A percentile compares a stretch with the other conserved stretches of the same genome.
Conservation (phyloP, 2,113 vertebrate genomes). For the pig (Sus scrofa) region DNA sequence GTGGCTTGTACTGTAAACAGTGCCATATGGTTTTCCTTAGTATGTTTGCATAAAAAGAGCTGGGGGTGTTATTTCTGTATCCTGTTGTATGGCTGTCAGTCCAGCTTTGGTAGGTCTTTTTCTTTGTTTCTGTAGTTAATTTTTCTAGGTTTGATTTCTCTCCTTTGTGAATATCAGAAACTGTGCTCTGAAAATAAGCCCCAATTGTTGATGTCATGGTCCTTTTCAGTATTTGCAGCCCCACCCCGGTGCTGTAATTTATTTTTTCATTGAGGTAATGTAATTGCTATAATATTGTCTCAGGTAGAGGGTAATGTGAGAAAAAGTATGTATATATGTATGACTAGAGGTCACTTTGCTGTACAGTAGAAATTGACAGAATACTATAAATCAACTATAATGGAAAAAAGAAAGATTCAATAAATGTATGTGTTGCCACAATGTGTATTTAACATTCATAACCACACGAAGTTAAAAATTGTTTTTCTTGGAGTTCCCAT, state of each 20-base stretch:
- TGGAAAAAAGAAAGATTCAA: background rate
- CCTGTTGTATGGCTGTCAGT: slow-evolving; percentile 33
- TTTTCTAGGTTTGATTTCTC: slow-evolving; percentile 37
- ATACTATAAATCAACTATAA: no score
- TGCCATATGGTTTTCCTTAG: slow-evolving; percentile 61
- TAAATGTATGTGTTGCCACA: background rate
- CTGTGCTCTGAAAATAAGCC: background rate
- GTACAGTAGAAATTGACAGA: no score
- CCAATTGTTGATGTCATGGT: background rate
- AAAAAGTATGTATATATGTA: no score
- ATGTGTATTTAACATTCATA: background rate
- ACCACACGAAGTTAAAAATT: background rate
- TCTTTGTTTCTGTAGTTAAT: background rate
- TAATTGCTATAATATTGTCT: background rate
- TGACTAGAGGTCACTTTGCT: no score
- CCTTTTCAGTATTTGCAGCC: background rate
- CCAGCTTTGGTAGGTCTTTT: background rate
- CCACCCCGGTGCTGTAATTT: background rate
- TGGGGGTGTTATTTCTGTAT: slow-evolving; percentile 55
- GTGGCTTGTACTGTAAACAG: slow-evolving; percentile 57
- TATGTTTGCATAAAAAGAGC: background rate
- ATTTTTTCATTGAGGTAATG: background rate
- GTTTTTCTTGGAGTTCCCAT: background rate
- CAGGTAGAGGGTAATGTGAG: background rate
- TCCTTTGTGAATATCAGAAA: slow-evolving; percentile 47